A percentile compares a stretch with the other conserved stretches of the same genome.
These are phyloP conservation scores for Eupleurogrammus muticus DNA, from an alignment of 2,797 vertebrate genomes.

Conservation along the genomic window DNA sequence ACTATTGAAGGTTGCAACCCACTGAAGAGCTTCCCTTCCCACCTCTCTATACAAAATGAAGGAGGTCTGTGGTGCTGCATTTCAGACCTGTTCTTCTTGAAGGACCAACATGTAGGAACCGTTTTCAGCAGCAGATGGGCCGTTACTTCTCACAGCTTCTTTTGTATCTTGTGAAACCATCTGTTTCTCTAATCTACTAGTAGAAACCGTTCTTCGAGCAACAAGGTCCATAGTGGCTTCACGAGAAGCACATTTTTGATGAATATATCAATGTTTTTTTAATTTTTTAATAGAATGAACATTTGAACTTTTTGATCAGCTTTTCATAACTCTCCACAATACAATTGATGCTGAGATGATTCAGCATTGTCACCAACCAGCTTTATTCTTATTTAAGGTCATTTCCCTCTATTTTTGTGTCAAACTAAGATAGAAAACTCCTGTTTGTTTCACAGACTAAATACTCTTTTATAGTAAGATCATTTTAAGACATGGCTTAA, in stretches of 20 bases:
- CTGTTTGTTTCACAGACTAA: constrained; percentile 36
- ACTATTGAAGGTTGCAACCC: constrained; percentile 90
- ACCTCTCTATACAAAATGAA: constrained; percentile 80
- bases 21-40: constrained; percentile 92
- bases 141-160: background rate
- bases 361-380: constrained; percentile 22
- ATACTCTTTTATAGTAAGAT: constrained; percentile 56
- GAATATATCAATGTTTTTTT: constrained; percentile 28
- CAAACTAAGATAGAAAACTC: constrained; percentile 19
- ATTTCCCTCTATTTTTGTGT: constrained; percentile 1
- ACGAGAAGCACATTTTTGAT: background rate
- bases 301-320: constrained; percentile 2
- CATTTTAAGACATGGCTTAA: constrained; percentile 42
- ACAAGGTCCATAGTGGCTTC: background rate
- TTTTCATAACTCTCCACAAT: constrained; percentile 5
- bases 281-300: constrained; percentile 25
- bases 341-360: constrained; percentile 6
- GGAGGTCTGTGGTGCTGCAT: background rate
- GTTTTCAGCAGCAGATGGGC: constrained; percentile 2
- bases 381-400: background rate
- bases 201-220: background rate
- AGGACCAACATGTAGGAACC: constrained; percentile 14
- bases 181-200: constrained; percentile 1
- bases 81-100: background rate
- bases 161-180: background rate